Base-by-base conservation (phyloP, 2,888 invertebrate genomes). In the Bhutanitis thaidina region DNA sequence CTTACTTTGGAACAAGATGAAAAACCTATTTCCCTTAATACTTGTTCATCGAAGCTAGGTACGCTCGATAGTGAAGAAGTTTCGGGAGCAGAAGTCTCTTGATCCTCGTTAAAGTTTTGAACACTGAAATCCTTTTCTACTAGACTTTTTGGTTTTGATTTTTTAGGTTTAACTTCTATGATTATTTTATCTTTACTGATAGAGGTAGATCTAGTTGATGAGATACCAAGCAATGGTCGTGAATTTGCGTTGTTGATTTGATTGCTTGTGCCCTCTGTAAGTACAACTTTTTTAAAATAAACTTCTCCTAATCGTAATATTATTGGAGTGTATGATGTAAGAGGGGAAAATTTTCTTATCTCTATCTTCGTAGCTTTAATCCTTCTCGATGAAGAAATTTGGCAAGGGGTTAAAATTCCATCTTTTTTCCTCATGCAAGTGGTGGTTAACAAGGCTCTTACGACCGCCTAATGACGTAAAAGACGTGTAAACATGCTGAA, bases 1-100 rank as follows among this genome's bases (percentile, higher is more conserved):
- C 60, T 58, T 52, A 77, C 77, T 56, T 67, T 69, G 25, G 64
- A 62, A 52, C 63, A 67, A 16, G 58, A 56, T 32, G 67, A 53
- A 7, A 69, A 55, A 12, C 65, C 67, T 37, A 66, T 54, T 44
- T 69, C 64, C 34, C 60, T 65, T 8, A 73, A 30, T 12, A 67
- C 48, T 39, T 55, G 65, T 41, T 74, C 71, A 25, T 75, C 66
- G 16, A 52, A 59, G 51, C 57, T 62, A 0, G 65, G 43, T 16
- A 25, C 49, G 43, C 43, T 25, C 12, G 27, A 52, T 49, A 35
- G 29, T 15, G 38, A n/a, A 34, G 43, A 37, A 20, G 54, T 52
- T 9, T 55, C 53, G 15, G 35, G 39, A 46, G 51, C 45, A 29
- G 56, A 54, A 49, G 54, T 57, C 52, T 55, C 49, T 27, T 20